Percentiles rank a stretch among this genome's conserved stretches.
Conservation (phyloP, 64 coral and sea anemone genomes). For the Porites lutea region DNA sequence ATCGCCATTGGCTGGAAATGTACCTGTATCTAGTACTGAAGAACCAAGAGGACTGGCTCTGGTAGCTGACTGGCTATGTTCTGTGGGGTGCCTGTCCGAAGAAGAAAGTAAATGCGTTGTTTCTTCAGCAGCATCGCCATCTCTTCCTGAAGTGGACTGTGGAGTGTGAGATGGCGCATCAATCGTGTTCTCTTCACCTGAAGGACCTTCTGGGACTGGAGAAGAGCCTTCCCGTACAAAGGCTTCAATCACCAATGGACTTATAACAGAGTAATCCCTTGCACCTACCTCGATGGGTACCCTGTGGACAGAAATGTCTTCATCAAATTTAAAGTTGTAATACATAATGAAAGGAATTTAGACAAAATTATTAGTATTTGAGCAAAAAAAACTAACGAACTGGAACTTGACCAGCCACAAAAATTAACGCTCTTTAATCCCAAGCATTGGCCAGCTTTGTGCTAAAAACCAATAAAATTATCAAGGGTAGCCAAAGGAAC, state of each 20-base stretch:
- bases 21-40: not conserved
- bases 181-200: not conserved
- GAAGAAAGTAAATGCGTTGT: not conserved
- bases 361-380: not conserved
- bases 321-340: too few species aligned
- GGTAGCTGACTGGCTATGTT: not conserved
- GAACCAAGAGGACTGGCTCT: conserved; percentile 47
- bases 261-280: conserved; percentile 26
- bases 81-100: not conserved
- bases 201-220: not conserved
- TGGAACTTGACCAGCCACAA: too few species aligned
- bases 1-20: not conserved
- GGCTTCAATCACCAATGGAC: conserved; percentile 4
- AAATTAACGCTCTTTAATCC: too few species aligned
- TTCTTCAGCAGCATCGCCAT: not conserved
- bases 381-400: not conserved
- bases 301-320: not conserved
- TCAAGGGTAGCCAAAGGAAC: too few species aligned
- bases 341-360: too few species aligned
- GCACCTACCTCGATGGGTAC: not conserved
- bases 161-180: not conserved
- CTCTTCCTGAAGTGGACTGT: not conserved
- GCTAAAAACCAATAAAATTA: too few species aligned
- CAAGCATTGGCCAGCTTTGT: too few species aligned
- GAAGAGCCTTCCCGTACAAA: not conserved